These are phyloP conservation scores for Oncorhynchus kisutch DNA, from an alignment of 2,113 vertebrate genomes.

Conservation along the genomic window DNA sequence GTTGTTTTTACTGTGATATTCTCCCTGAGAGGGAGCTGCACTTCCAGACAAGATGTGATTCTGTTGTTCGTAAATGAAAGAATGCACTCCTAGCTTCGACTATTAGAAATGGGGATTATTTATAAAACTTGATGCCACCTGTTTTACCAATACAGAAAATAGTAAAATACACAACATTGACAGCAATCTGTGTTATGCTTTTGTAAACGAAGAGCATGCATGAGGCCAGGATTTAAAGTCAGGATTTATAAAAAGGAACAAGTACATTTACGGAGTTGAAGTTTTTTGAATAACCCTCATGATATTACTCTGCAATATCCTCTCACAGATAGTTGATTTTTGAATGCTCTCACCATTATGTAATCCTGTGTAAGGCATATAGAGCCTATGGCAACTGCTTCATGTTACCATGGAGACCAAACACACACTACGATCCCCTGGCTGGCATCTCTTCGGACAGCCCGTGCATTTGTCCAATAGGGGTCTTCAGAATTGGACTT, in stretches of 20 bases:
- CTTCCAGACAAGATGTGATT: background rate
- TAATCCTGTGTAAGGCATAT: conserved; percentile 8
- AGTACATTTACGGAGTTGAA: background rate
- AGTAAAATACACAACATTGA: no score
- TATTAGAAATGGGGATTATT: background rate
- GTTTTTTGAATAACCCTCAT: conserved; percentile 22
- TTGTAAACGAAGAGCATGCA: background rate
- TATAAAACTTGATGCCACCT: background rate
- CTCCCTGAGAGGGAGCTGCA: background rate
- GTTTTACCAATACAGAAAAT: background rate
- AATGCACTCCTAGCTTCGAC: conserved; percentile 13
- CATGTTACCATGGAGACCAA: background rate
- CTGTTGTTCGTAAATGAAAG: background rate
- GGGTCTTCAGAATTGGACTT: background rate
- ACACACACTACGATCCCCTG: background rate
- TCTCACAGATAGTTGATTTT: background rate
- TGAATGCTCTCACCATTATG: background rate
- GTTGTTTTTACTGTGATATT: conserved; percentile 10
- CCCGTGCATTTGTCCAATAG: background rate
- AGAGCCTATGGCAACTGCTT: background rate
- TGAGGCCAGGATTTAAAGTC: background rate
- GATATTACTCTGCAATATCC: background rate
- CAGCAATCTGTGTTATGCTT: no score
- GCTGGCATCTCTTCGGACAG: background rate
- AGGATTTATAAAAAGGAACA: background rate